Conservation (phyloP, 2,797 vertebrate genomes). For the Sebastes cheni region DNA sequence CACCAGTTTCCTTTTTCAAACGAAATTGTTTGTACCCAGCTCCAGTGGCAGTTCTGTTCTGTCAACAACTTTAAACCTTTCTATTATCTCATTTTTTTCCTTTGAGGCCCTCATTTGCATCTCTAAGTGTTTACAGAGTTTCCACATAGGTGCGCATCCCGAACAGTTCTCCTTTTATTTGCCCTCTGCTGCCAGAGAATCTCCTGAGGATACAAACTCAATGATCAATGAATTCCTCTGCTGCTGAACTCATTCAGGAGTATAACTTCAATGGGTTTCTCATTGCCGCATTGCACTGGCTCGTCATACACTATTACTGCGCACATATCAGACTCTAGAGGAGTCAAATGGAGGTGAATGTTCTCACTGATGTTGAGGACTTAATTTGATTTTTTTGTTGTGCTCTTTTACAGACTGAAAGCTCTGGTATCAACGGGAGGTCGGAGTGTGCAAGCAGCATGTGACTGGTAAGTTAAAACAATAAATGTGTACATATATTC, state of each 20-base stretch:
- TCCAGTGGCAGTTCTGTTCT: slow-evolving; percentile 1
- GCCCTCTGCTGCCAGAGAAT: slow-evolving; percentile 14
- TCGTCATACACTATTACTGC: not conserved
- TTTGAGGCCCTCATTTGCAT: not conserved
- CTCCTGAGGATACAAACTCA: not conserved
- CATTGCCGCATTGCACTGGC: not conserved
- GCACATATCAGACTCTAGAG: not conserved
- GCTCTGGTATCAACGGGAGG: slow-evolving; percentile 94
- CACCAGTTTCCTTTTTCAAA: slow-evolving; percentile 15
- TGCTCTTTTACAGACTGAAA: slow-evolving; percentile 86
- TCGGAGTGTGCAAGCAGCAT: slow-evolving; percentile 94
- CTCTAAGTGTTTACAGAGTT: slow-evolving; percentile 21
- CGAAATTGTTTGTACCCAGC: slow-evolving; percentile 13
- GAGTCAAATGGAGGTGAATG: not conserved
- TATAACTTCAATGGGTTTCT: not conserved
- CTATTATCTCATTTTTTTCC: not conserved
- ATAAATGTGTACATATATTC: not conserved
- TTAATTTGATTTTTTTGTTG: not conserved
- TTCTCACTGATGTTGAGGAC: not conserved
- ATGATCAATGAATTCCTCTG: not conserved
- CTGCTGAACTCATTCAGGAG: not conserved
- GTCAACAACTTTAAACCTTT: slow-evolving; percentile 21
- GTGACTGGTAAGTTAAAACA: slow-evolving; percentile 90
- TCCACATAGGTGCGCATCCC: slow-evolving; percentile 29
- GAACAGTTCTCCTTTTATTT: not conserved